Evolutionary conservation across 2,888 invertebrate genomes (phyloP), one percentile per base, ranked within the genome.

Genomic region (Acronicta psi): DNA sequence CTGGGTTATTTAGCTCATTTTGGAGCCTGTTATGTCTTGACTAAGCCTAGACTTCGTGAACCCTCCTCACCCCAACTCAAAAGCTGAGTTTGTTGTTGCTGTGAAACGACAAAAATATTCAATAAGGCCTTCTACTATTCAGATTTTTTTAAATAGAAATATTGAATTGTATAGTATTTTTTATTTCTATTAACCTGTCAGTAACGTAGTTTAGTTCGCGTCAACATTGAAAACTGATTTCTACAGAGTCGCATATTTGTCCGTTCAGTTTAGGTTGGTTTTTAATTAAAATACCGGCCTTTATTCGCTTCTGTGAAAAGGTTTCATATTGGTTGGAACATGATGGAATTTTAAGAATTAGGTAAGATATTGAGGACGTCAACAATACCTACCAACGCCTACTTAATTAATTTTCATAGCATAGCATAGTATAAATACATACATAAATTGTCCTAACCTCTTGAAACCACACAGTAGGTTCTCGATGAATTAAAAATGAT

Each of bases 151-250:
- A 20, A 40, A 20, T 40, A 40, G n/a, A 40, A 44, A 13, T 7
- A 44, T 2, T 16, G 5, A 13, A 9, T 31, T 8, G 0, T 23
- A 31, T 25, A 10, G 3, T 7, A 55, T 38, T 13, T 0, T 11
- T 18, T 55, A n/a, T 44, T 47, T 11, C 50, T 16, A 50, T 59
- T 43, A 59, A 34, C 36, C 50, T 59, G 59, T 59, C 54, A 59
- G 54, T 29, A 31, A 41, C 36, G 38, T 36, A 34, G 18, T 54
- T 41, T 16, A 9, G 1, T 31, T 1, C 16, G 40, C n/a, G n/a
- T n/a, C n/a, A n/a, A 31, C 13, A 59, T 54, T 11, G 45, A 42
- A 47, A 47, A 66, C 36, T 40, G 20, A 36, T 59, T 65, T 54
- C 13, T 31, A 41, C 43, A 18, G 46, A 44, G 11, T 11, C 40